Evolutionary conservation across 2,113 vertebrate species (phyloP), one percentile per base, ranked within the genome.

Genomic region (Ailurus styani): DNA sequence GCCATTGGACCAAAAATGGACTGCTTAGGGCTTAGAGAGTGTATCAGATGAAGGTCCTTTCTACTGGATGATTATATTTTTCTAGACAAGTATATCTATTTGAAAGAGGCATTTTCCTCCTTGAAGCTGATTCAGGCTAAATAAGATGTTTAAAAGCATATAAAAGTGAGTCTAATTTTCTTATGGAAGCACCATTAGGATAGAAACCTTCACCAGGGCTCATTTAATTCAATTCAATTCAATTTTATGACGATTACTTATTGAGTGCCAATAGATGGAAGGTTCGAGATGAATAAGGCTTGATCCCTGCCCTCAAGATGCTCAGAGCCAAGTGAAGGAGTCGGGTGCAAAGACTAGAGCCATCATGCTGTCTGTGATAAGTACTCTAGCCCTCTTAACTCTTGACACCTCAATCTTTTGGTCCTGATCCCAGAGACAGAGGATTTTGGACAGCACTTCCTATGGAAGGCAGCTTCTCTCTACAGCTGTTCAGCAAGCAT

Each of bases 111-210:
- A 14, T 95, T 97, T 95, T 66, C 37, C 50, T 95, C 50, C 52
- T 77, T 57, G 55, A 87, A 79, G 73, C 45, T 95, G 79, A 93
- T 52, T 92, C 13, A 29, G 70, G 15, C 75, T 82, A 83, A 72
- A 64, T 52, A 88, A 57, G 34, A 37, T 47, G 31, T 84, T 90
- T 93, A 91, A 66, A 96, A 87, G 29, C 31, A 66, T 13, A 20
- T 95, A 83, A 88, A 93, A 68, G 37, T 45, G 68, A 87, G 29
- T 72, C 90, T 96, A 42, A 5, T 78, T 97, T 96, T 97, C 72
- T 87, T 85, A 93, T 52, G 77, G 68, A 97, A 64, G 90, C 47
- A 31, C 27, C 77, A 72, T 82, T 84, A 93, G 79, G 64, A 81
- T 37, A 40, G 70, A 92, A 87, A 86, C 4, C 45, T 81, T 88